Evolutionary conservation across 92 coral and sea anemone species (phyloP).

Genomic region (Scolanthus callimorphus): DNA sequence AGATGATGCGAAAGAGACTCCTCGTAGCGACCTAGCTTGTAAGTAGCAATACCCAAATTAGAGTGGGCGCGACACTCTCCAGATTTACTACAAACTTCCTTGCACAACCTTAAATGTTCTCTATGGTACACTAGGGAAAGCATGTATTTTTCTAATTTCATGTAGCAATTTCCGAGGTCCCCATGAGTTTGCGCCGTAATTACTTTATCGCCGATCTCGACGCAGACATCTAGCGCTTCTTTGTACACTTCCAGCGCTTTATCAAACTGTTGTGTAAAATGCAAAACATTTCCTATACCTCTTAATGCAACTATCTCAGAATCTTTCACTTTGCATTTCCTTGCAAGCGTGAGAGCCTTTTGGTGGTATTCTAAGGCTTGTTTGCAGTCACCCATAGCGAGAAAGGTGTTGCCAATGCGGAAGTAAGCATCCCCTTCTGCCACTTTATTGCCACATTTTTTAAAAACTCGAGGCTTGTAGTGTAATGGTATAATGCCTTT

Average conservation of each 20-base stretch:
- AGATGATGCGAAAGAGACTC: neutral
- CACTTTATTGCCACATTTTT: neutral
- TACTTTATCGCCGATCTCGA: constrained; percentile 3
- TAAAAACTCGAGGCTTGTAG: neutral
- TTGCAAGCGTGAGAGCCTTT: neutral
- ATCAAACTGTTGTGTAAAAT: constrained; percentile 4
- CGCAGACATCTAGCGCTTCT: neutral
- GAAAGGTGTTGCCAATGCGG: neutral
- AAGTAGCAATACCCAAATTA: neutral
- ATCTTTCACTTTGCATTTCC: neutral
- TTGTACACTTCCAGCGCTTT: constrained; percentile 13
- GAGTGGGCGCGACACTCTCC: neutral
- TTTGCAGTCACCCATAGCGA: neutral
- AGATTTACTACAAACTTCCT: neutral
- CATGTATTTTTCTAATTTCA: constrained; percentile 8
- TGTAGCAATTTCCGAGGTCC: constrained; percentile 10
- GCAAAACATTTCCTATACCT: neutral
- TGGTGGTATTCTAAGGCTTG: constrained; percentile 2
- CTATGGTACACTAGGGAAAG: neutral
- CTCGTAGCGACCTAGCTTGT: neutral
- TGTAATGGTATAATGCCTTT: constrained; percentile 4
- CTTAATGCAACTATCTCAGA: neutral
- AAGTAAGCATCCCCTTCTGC: neutral
- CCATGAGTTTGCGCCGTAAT: neutral
- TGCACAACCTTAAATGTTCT: neutral